Base-by-base conservation (phyloP, 1,140 invertebrate species). In the Drosophila watanabei region DNA sequence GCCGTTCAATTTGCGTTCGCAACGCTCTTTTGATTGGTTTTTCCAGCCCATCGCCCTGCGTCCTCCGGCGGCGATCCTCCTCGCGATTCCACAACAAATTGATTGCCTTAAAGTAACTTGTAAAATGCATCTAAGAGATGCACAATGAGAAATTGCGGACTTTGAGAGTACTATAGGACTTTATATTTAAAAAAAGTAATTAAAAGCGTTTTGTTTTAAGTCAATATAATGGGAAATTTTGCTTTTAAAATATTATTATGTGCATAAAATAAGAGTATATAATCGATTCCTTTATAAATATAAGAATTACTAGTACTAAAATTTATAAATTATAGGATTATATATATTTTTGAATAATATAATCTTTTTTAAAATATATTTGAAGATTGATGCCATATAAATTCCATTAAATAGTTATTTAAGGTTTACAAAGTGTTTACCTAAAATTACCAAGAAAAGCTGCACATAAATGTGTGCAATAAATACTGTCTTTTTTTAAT, bases 91-190 rank as follows among this genome's bases (percentile, higher is more conserved):
- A 82, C 77, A 68, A 85, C 86, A 90, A 90, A 90, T 90, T 90
- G 86, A 90, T 90, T 90, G 86, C 86, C 86, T 90, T 90, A 90
- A 90, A 90, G 86, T 90, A 90, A 90, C 86, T 90, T 90, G 86
- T 90, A 90, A 90, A 86, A 80, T 82, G 86, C 52, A 81, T 76
- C 85, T 89, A 89, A 89, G 78, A 79, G 60, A 51, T 68, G 63
- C 57, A 66, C 39, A 5, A 0, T 5, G 1, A 69, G 16, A 48
- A 56, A 33, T 3, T 2, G 0, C 11, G 4, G 54, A 0, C 2
- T 8, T 56, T 33, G 20, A 24, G 20, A 13, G 20, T 13, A 1
- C 0, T 11, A 16, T 6, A 6, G 6, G 13, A 39, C 5, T 14
- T 39, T 39, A 14, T 6, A 39, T 39, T 39, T 39, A 8, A 8